Evolutionary conservation across 2,113 vertebrate genomes (phyloP).

Genomic region (Buteo buteo): DNA sequence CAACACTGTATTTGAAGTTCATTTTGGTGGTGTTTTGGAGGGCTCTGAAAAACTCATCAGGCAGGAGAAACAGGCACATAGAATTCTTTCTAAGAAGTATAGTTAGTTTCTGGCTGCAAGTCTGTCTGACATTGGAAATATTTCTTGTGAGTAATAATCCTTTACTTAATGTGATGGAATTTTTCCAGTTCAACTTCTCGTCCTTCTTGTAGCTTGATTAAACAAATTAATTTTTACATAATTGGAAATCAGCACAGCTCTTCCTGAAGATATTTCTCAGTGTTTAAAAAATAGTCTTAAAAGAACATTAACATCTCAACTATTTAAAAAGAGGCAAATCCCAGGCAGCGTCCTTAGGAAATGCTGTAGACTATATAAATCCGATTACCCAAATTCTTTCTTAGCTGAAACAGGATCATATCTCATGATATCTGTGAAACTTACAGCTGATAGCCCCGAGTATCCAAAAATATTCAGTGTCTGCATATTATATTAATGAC

Average conservation of each 20-base stretch:
- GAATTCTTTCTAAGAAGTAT: not conserved
- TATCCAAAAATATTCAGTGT: constrained; percentile 10
- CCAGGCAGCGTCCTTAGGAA: constrained; percentile 1
- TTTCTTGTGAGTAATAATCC: constrained; percentile 49
- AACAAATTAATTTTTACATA: constrained; percentile 57
- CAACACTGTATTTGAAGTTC: not conserved
- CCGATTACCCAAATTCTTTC: constrained; percentile 7
- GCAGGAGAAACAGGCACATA: not conserved
- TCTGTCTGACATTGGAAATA: constrained; percentile 21
- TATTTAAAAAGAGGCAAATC: constrained; percentile 33
- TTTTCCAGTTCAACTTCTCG: constrained; percentile 39
- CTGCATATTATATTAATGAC: not conserved
- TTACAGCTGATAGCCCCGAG: not conserved
- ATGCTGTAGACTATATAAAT: constrained; percentile 8
- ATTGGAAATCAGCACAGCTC: constrained; percentile 3
- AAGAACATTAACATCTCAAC: not conserved
- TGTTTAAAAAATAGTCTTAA: constrained; percentile 33
- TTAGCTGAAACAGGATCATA: not conserved
- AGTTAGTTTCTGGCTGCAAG: constrained; percentile 11
- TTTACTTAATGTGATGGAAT: constrained; percentile 38
- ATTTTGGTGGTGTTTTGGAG: not conserved
- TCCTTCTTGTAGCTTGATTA: constrained; percentile 50
- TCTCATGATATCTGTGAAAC: constrained; percentile 6
- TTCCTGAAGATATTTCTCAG: constrained; percentile 18
- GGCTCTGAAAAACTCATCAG: not conserved